phyloP scores from a whole-genome alignment of 2,888 invertebrate species.

The Trissolcus brochymenae region DNA sequence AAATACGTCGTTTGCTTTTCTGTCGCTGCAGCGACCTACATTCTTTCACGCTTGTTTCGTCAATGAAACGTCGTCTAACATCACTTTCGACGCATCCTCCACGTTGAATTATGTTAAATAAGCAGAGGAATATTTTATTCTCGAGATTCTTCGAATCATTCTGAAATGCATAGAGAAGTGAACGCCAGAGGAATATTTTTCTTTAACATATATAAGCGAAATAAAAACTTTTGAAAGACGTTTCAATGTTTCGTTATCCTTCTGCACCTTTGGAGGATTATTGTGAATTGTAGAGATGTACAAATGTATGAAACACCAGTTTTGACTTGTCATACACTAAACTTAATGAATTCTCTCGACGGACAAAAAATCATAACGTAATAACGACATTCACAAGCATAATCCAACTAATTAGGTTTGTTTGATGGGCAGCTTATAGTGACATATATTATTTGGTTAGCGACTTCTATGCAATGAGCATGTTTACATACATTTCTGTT shows the following conservation, averaged over 20 bases:
- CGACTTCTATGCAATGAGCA: constrained; percentile 1
- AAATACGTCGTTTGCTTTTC: background rate
- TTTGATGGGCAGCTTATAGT: constrained; percentile 45
- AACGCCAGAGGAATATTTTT: background rate
- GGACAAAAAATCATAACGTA: constrained; percentile 38
- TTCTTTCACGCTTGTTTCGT: constrained; percentile 46
- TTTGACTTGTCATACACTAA: background rate
- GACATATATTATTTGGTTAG: constrained; percentile 9
- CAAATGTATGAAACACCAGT: no score
- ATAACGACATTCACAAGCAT: constrained; percentile 36
- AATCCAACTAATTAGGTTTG: constrained; percentile 36
- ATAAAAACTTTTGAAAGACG: background rate
- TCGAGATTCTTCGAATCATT: background rate
- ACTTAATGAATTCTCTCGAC: constrained; percentile 28
- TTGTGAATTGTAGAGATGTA: background rate
- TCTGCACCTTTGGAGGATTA: background rate
- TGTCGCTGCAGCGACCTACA: constrained; percentile 54
- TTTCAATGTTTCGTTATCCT: background rate
- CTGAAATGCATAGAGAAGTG: no score
- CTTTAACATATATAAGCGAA: background rate
- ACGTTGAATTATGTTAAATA: background rate
- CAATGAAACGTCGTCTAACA: constrained; percentile 33
- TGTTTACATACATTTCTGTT: background rate
- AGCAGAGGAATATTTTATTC: background rate
- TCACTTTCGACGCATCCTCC: background rate